Evolutionary conservation across 2,888 invertebrate genomes (phyloP).

Genomic region (Euplexia lucipara): DNA sequence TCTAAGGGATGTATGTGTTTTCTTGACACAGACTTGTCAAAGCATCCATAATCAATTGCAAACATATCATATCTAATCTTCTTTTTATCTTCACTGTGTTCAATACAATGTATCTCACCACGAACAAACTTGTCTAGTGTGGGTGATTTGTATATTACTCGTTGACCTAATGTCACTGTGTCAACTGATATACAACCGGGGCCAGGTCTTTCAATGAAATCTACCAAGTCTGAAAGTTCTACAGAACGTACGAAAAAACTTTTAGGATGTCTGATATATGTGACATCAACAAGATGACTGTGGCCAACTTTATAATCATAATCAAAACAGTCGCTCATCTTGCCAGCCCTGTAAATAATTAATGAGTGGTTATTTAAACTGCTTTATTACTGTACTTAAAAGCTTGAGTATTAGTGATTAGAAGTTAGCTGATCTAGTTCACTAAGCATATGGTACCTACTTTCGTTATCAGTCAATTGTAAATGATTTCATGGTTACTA

Average conservation of each 20-base stretch:
- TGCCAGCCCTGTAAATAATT: slow-evolving; percentile 22
- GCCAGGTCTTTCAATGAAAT: slow-evolving; percentile 37
- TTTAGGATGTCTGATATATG: slow-evolving; percentile 52
- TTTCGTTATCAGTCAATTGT: no score
- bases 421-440: no score
- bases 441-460: no score
- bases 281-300: slow-evolving; percentile 43
- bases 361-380: neutral
- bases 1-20: slow-evolving; percentile 22
- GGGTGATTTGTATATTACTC: slow-evolving; percentile 50
- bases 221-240: slow-evolving; percentile 8
- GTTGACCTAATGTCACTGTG: slow-evolving; percentile 13
- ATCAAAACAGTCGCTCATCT: slow-evolving; percentile 16
- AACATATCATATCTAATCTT: slow-evolving; percentile 24
- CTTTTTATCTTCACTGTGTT: neutral
- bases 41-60: slow-evolving; percentile 58
- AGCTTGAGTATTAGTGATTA: neutral
- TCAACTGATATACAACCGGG: neutral
- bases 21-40: slow-evolving; percentile 27
- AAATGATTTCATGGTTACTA: no score
- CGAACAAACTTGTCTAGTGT: slow-evolving; percentile 39
- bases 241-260: slow-evolving; percentile 47
- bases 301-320: slow-evolving; percentile 40
- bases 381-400: neutral
- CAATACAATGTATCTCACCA: slow-evolving; percentile 30